phyloP scores from a whole-genome alignment of 2,797 vertebrate genomes.

The Spatula clypeata region DNA sequence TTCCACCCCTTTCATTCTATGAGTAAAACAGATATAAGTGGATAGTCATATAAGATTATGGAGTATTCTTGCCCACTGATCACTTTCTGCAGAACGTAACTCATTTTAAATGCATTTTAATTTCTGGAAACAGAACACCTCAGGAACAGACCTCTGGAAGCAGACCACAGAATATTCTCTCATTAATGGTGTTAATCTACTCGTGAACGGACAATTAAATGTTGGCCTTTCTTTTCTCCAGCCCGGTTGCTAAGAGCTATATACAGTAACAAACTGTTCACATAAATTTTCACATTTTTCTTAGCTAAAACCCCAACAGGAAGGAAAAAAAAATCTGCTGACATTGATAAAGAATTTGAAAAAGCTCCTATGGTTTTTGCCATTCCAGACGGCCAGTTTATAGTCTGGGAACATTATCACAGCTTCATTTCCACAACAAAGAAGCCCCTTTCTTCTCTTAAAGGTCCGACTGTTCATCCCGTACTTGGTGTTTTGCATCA shows the following conservation, averaged over 20 bases:
- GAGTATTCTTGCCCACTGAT: not conserved
- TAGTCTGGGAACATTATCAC: constrained; percentile 64
- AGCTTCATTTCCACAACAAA: constrained; percentile 76
- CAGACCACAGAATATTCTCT: not conserved
- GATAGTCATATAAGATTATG: not conserved
- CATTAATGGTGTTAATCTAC: not conserved
- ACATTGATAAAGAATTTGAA: constrained; percentile 72
- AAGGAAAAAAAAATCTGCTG: constrained; percentile 27
- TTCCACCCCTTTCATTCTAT: not conserved
- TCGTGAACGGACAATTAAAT: constrained; percentile 1
- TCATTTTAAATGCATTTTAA: not conserved
- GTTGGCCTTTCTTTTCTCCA: constrained; percentile 20
- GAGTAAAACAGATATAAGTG: not conserved
- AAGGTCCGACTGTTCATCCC: constrained; percentile 60
- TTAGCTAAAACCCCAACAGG: not conserved
- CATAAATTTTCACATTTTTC: constrained; percentile 57
- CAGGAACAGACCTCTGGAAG: no score
- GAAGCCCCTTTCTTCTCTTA: constrained; percentile 54
- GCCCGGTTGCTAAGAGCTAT: constrained; percentile 35
- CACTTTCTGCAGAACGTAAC: not conserved
- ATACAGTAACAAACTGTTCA: constrained; percentile 30
- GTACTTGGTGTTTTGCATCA: constrained; percentile 61
- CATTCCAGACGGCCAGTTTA: constrained; percentile 60
- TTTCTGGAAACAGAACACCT: constrained; percentile 3
- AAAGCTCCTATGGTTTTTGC: constrained; percentile 47